These are phyloP conservation scores for Hofmannophila pseudospretella DNA, from an alignment of 2,888 invertebrate species.

Conservation along the genomic window DNA sequence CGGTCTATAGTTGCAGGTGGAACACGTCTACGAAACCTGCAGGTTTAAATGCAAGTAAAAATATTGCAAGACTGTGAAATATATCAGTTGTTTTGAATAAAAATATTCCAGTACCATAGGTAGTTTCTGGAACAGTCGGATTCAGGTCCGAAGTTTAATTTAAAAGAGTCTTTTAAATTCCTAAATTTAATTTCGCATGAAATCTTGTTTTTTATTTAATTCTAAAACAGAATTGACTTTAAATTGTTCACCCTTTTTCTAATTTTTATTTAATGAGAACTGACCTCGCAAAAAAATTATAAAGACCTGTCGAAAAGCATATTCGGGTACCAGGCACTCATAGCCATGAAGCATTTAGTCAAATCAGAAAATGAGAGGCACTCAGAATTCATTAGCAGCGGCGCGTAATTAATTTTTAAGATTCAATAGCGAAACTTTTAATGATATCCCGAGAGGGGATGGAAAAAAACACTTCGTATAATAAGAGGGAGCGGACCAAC, in stretches of 20 bases:
- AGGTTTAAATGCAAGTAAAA: not conserved
- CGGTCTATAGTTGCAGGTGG: not conserved
- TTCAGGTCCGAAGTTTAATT: too few relatives aligned
- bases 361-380: conserved; percentile 7
- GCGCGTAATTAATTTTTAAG: conserved; percentile 27
- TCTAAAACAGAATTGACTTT: too few relatives aligned
- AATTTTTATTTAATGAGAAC: too few relatives aligned
- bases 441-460: conserved; percentile 13
- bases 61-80: not conserved
- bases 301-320: too few relatives aligned
- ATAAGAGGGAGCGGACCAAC: conserved; percentile 1
- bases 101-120: not conserved
- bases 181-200: too few relatives aligned
- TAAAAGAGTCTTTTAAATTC: too few relatives aligned
- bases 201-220: too few relatives aligned
- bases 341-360: conserved; percentile 5
- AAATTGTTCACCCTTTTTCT: too few relatives aligned
- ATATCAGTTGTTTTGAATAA: not conserved
- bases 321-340: not conserved
- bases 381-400: conserved; percentile 13
- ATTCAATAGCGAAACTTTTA: conserved; percentile 28
- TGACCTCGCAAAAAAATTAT: too few relatives aligned
- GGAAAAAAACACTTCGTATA: conserved; percentile 1
- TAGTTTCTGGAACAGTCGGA: not conserved
- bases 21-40: not conserved